Evolutionary conservation across 2,888 invertebrate species (phyloP).

Genomic region (Drosophila peninsularis): DNA sequence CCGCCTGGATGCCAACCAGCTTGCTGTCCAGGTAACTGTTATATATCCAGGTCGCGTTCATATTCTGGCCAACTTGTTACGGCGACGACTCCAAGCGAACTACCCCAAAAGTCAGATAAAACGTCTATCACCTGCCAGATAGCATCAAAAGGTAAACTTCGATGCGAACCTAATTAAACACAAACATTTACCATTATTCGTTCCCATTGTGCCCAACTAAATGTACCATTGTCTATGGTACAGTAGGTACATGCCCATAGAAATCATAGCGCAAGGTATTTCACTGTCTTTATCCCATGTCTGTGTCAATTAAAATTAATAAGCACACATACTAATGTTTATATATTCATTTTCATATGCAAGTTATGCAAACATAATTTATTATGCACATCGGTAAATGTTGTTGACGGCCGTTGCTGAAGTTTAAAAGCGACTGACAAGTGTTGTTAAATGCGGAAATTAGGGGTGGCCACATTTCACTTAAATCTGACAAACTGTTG

Average conservation of each 20-base stretch:
- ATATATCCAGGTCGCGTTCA: conserved; percentile 45
- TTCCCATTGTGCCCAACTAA: neutral
- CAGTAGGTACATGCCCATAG: neutral
- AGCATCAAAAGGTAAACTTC: conserved; percentile 11
- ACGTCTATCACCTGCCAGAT: neutral
- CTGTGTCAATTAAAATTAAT: conserved; percentile 22
- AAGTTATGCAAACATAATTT: neutral
- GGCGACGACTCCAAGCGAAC: neutral
- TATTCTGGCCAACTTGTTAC: neutral
- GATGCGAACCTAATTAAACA: conserved; percentile 21
- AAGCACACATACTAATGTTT: conserved; percentile 3
- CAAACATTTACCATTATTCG: conserved; percentile 22
- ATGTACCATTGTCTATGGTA: neutral
- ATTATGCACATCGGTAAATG: neutral
- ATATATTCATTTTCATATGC: too few species aligned
- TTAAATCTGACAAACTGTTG: neutral
- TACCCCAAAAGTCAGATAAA: neutral
- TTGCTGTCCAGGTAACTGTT: conserved; percentile 43
- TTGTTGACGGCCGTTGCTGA: neutral
- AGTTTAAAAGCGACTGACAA: neutral
- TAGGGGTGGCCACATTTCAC: neutral
- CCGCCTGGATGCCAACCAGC: conserved; percentile 53
- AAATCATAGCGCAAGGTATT: neutral
- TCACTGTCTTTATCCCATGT: neutral
- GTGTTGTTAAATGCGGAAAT: neutral